A percentile compares a stretch with the other conserved stretches of the same genome.
phyloP scores from a whole-genome alignment of 1,140 invertebrate genomes.

The Pseudobourletiella spinata region DNA sequence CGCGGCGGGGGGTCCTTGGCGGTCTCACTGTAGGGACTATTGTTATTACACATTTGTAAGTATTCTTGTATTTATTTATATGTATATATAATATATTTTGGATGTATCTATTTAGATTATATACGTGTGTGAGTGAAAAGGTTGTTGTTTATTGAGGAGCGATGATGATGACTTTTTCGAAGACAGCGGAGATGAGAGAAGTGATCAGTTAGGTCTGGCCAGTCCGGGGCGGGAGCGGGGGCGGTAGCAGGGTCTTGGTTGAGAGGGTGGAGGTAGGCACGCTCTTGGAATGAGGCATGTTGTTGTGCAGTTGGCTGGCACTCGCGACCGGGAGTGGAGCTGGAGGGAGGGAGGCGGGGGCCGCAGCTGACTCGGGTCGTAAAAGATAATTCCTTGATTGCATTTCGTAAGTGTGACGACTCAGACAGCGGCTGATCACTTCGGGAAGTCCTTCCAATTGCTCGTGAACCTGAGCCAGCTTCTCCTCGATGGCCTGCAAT shows the following conservation, averaged over 20 bases:
- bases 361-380: slow-evolving; percentile 60
- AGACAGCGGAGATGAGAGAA: no score
- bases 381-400: slow-evolving; percentile 71
- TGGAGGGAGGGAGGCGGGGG: background rate
- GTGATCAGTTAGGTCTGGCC: slow-evolving; percentile 5
- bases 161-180: no score
- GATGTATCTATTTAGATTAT: no score
- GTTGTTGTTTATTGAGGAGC: no score
- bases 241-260: slow-evolving; percentile 10
- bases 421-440: slow-evolving; percentile 61
- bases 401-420: slow-evolving; percentile 53
- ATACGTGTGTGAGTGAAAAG: no score
- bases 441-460: slow-evolving; percentile 75
- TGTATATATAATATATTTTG: no score
- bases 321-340: slow-evolving; percentile 11
- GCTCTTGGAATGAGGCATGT: slow-evolving; percentile 49
- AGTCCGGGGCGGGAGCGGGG: slow-evolving; percentile 15
- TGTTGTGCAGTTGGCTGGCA: slow-evolving; percentile 27
- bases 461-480: slow-evolving; percentile 63
- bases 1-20: no score
- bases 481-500: slow-evolving; percentile 75
- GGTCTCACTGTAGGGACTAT: no score
- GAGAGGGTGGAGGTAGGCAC: slow-evolving; percentile 39
- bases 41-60: no score
- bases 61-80: no score